A percentile compares a stretch with the other conserved stretches of the same genome.
Evolutionary conservation across 2,888 invertebrate genomes (phyloP).

Genomic region (Acanthosepion esculentum): DNA sequence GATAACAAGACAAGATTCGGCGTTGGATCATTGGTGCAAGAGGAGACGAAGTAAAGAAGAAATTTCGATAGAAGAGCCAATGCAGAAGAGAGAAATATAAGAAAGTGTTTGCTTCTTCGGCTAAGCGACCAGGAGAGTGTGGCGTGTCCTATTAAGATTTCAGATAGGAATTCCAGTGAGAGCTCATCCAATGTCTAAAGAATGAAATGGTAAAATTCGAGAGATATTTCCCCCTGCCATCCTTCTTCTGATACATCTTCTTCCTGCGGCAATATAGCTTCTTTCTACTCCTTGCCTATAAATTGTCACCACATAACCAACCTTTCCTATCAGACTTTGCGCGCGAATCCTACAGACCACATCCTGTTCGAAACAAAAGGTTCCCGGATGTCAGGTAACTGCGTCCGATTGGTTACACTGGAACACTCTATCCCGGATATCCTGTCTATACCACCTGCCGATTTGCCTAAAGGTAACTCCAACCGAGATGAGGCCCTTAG

Average conservation of each 20-base stretch:
- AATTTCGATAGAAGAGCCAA: neutral
- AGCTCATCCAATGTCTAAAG: neutral
- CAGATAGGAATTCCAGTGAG: neutral
- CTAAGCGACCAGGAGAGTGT: neutral
- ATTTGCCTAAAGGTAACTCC: neutral
- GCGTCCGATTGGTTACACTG: constrained; percentile 33
- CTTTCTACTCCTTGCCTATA: neutral
- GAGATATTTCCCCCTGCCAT: neutral
- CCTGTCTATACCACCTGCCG: constrained; percentile 33
- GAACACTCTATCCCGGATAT: neutral
- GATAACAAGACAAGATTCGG: neutral
- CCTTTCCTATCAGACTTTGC: neutral
- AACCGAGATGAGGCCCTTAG: neutral
- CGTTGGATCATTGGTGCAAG: neutral
- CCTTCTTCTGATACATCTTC: neutral
- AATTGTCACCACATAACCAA: neutral
- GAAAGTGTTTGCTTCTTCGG: too few species aligned
- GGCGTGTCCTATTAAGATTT: neutral
- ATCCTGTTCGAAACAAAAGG: constrained; percentile 33
- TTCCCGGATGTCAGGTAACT: constrained; percentile 33
- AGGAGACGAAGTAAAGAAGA: neutral
- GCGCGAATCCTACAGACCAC: constrained; percentile 7
- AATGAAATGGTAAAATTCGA: neutral
- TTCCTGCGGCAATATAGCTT: neutral
- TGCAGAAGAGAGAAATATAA: neutral